A percentile compares a stretch with the other conserved stretches of the same genome.
Conservation (phyloP, 2,113 vertebrate species). For the Catharus bicknelli region DNA sequence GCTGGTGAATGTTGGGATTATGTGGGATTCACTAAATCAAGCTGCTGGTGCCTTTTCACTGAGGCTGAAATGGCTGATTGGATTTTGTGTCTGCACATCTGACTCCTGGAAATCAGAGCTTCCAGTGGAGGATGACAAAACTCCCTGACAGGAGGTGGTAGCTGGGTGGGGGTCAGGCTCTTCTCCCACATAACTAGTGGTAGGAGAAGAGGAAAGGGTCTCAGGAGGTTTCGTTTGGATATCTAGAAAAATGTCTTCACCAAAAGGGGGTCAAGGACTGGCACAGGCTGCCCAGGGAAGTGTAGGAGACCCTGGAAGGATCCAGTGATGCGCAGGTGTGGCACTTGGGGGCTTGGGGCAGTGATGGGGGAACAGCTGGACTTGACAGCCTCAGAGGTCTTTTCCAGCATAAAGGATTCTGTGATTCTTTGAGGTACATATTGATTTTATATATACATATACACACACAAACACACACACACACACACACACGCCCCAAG, state of each 20-base stretch:
- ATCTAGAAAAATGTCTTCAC: background rate
- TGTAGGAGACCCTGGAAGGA: background rate
- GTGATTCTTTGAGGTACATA: background rate
- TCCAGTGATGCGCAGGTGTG: background rate
- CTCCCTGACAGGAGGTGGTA: background rate
- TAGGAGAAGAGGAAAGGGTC: accelerated
- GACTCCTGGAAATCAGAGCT: background rate
- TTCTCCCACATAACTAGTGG: background rate
- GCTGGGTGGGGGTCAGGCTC: background rate
- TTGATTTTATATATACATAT: too few species aligned
- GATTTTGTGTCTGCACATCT: background rate
- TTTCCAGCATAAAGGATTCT: background rate
- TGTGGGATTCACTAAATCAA: background rate
- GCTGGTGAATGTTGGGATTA: background rate
- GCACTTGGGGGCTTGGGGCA: background rate
- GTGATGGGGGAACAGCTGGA: background rate
- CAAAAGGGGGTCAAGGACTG: background rate
- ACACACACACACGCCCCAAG: background rate
- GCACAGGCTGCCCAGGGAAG: background rate
- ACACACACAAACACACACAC: too few species aligned
- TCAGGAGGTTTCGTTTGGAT: background rate
- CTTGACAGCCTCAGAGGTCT: background rate
- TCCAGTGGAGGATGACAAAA: background rate
- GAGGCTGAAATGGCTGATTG: background rate
- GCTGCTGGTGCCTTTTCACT: background rate